Percentiles rank a stretch among this genome's conserved stretches.
These are phyloP conservation scores for Whitmania pigra DNA, from an alignment of 1,140 invertebrate species.

Conservation along the genomic window DNA sequence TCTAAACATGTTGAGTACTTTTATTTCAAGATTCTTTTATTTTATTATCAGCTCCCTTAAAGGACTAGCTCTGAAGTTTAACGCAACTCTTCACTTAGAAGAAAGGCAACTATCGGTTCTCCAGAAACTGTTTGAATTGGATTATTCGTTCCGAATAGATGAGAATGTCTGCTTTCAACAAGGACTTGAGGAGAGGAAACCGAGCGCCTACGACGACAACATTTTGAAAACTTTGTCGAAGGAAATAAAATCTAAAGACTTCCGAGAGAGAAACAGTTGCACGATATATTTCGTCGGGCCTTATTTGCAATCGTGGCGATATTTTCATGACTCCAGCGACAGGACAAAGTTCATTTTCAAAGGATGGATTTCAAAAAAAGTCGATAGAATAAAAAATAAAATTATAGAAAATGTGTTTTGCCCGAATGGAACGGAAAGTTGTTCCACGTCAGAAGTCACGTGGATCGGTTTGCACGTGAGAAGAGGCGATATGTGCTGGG, in stretches of 20 bases:
- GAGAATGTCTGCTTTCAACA: no score
- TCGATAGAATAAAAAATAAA: neutral
- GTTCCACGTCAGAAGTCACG: neutral
- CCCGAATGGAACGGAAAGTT: neutral
- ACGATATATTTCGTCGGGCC: neutral
- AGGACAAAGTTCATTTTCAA: no score
- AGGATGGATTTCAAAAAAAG: no score
- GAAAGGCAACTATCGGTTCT: neutral
- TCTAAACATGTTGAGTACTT: neutral
- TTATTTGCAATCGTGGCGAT: conserved; percentile 8
- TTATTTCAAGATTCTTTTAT: neutral
- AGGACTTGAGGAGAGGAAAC: neutral
- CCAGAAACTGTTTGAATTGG: neutral
- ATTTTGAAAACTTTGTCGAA: neutral
- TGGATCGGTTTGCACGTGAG: neutral
- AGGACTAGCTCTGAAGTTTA: conserved; percentile 2
- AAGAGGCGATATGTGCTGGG: neutral
- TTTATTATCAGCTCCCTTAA: neutral
- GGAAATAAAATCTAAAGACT: neutral
- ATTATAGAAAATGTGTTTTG: neutral
- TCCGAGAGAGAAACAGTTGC: neutral
- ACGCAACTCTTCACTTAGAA: neutral
- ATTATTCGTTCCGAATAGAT: no score
- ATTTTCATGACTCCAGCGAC: neutral
- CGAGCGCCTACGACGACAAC: neutral